phyloP scores from a whole-genome alignment of 2,888 invertebrate genomes.

The Pristionchus exspectatus region DNA sequence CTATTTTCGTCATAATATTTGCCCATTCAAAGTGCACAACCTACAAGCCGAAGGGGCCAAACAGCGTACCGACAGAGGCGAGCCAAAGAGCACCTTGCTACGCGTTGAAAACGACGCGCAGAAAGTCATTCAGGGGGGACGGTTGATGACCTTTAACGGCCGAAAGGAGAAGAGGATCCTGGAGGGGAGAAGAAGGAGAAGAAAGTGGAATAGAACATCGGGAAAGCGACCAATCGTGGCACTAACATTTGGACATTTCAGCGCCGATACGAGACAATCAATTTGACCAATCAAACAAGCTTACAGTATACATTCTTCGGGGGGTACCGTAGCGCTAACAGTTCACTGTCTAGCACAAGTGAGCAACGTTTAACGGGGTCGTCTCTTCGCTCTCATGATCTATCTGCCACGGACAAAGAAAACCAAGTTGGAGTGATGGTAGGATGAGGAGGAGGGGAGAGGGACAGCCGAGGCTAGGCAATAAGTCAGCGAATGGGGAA shows the following conservation, averaged over 20 bases:
- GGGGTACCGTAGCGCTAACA: too few relatives aligned
- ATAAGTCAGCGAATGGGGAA: not conserved
- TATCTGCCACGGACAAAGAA: slow-evolving; percentile 25
- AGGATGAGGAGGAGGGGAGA: not conserved
- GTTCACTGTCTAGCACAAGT: not conserved
- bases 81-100: slow-evolving; percentile 10
- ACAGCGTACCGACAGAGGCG: not conserved
- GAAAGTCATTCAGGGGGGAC: not conserved
- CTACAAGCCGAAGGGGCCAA: not conserved
- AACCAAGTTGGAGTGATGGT: not conserved
- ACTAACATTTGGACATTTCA: slow-evolving; percentile 19
- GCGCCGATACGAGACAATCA: not conserved
- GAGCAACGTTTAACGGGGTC: not conserved
- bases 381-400: slow-evolving; percentile 5
- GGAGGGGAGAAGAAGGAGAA: not conserved
- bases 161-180: slow-evolving; percentile 22
- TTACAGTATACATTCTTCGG: not conserved
- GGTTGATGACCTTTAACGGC: not conserved
- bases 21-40: not conserved
- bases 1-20: not conserved
- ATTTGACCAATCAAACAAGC: not conserved
- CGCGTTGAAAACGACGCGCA: not conserved
- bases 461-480: not conserved
- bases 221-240: slow-evolving; percentile 1
- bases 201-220: not conserved